Conservation (phyloP, 2,113 vertebrate species). For the Coryphaenoides rupestris region DNA sequence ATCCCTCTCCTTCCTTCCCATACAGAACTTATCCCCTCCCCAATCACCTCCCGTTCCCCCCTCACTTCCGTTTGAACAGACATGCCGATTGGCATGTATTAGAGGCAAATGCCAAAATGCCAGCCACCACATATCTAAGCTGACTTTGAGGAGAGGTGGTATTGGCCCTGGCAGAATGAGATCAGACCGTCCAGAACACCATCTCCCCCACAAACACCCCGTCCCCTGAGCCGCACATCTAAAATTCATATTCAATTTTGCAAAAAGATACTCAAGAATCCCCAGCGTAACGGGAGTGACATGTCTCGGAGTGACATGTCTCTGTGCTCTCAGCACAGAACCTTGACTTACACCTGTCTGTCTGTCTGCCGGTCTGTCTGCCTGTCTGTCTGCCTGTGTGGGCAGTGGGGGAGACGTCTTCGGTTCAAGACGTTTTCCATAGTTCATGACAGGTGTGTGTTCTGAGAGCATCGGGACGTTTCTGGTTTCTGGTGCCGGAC, state of each 20-base stretch:
- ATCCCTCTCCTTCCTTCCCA: conserved; percentile 37
- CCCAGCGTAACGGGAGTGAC: conserved; percentile 27
- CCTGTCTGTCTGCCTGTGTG: conserved; percentile 10
- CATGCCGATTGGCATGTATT: conserved; percentile 46
- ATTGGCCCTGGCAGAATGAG: conserved; percentile 39
- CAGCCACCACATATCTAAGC: conserved; percentile 43
- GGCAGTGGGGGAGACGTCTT: conserved; percentile 25
- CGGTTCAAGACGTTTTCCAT: conserved; percentile 10
- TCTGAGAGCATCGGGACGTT: too few species aligned
- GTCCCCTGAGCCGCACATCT: conserved; percentile 20
- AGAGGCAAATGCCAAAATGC: conserved; percentile 52
- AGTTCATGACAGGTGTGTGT: too few species aligned
- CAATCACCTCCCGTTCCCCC: conserved; percentile 56
- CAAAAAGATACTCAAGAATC: conserved; percentile 17
- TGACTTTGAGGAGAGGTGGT: conserved; percentile 35
- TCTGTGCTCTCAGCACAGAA: conserved; percentile 21
- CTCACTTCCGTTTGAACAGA: conserved; percentile 52
- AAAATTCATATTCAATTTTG: conserved; percentile 45
- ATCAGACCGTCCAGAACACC: conserved; percentile 19
- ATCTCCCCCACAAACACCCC: conserved; percentile 33
- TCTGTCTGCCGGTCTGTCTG: conserved; percentile 1
- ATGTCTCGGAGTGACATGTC: conserved; percentile 17
- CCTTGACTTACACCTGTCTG: conserved; percentile 1
- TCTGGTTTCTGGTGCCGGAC: too few species aligned
- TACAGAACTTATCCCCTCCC: conserved; percentile 44